These are phyloP conservation scores for Monomorium pharaonis DNA, from an alignment of 1,140 invertebrate genomes.

Conservation along the genomic window DNA sequence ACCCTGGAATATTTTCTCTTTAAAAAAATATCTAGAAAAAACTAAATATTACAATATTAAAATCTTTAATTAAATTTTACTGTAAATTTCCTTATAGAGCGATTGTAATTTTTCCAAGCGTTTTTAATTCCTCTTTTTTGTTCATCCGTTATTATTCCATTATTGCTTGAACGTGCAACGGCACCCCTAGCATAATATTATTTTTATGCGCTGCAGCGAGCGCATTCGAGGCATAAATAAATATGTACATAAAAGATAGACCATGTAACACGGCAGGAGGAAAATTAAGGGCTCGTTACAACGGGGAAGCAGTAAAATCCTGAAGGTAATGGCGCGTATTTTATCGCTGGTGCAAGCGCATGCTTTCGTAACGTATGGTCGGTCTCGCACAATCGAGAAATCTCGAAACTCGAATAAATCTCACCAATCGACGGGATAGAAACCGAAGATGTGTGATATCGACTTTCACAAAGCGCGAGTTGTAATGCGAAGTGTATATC, in stretches of 20 bases:
- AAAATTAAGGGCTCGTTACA: constrained; percentile 69
- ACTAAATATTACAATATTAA: neutral
- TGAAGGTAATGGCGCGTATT: constrained; percentile 55
- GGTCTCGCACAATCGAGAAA: neutral
- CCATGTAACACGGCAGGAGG: constrained; percentile 37
- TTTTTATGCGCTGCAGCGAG: constrained; percentile 18
- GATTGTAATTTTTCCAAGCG: constrained; percentile 8
- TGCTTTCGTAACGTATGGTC: constrained; percentile 40
- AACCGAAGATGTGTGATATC: constrained; percentile 19
- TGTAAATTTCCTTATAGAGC: constrained; percentile 3
- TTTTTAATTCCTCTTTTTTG: constrained; percentile 21
- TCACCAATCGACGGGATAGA: constrained; percentile 9
- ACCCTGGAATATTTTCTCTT: neutral
- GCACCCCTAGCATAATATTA: constrained; percentile 25
- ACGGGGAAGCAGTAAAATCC: constrained; percentile 52
- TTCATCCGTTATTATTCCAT: constrained; percentile 17
- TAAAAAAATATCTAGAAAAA: neutral
- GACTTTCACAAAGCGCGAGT: neutral
- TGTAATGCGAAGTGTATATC: neutral
- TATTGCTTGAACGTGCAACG: constrained; percentile 35
- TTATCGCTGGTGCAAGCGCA: constrained; percentile 35
- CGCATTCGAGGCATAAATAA: constrained; percentile 41
- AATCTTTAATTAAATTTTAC: constrained; percentile 33
- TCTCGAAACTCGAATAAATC: constrained; percentile 59
- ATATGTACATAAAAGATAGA: constrained; percentile 40